phyloP scores from a whole-genome alignment of 2,797 vertebrate species.

The Pampus argenteus region DNA sequence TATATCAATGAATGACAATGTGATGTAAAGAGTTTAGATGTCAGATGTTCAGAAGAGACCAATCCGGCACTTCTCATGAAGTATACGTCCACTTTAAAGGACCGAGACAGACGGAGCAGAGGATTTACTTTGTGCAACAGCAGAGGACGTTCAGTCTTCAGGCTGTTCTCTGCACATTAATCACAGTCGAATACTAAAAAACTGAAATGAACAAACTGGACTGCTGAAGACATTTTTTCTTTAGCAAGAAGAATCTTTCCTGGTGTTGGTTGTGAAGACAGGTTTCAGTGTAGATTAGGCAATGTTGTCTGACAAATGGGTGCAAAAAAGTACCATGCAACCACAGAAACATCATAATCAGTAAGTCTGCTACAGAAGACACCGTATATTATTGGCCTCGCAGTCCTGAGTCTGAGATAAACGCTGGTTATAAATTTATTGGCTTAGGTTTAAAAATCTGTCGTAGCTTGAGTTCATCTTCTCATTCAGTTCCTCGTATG shows the following conservation, averaged over 20 bases:
- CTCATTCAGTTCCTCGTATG: not conserved
- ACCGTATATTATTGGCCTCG: not conserved
- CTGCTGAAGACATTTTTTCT: not conserved
- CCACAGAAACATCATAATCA: not conserved
- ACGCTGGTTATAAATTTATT: not conserved
- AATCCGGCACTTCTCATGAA: too few relatives aligned
- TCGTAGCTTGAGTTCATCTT: not conserved
- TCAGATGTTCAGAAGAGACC: too few relatives aligned
- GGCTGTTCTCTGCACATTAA: not conserved
- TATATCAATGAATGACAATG: not conserved
- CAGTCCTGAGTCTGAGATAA: not conserved
- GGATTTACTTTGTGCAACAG: too few relatives aligned
- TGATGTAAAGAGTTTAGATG: too few relatives aligned
- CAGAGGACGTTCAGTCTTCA: not conserved
- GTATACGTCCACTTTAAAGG: too few relatives aligned
- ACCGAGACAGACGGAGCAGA: not conserved
- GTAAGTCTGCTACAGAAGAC: not conserved
- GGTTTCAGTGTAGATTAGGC: not conserved
- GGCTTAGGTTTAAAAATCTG: not conserved
- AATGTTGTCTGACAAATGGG: not conserved
- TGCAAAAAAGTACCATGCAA: too few relatives aligned
- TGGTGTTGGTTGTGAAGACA: not conserved
- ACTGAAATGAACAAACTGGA: not conserved
- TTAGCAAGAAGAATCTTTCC: not conserved
- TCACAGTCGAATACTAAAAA: slow-evolving; percentile 7